phyloP scores from a whole-genome alignment of 2,113 vertebrate genomes.

The Galbula dea region DNA sequence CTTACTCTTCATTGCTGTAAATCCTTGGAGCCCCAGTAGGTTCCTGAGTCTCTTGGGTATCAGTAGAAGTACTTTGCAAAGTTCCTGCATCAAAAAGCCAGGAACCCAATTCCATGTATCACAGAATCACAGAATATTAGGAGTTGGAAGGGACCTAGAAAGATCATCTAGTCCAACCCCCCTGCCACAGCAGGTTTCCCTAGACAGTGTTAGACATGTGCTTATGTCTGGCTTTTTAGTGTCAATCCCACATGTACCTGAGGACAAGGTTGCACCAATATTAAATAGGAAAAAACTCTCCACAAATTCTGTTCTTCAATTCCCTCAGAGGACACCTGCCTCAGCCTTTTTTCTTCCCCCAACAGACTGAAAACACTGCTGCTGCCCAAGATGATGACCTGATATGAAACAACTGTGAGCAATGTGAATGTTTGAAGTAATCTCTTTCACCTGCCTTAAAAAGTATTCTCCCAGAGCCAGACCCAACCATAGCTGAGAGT shows the following conservation, averaged over 20 bases:
- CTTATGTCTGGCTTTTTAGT: neutral
- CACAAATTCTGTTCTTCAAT: neutral
- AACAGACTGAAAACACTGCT: neutral
- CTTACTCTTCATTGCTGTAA: neutral
- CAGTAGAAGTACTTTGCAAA: neutral
- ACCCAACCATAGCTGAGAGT: neutral
- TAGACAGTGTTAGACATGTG: neutral
- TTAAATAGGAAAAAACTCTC: neutral
- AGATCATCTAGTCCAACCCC: too few species aligned
- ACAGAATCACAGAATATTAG: too few species aligned
- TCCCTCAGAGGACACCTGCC: neutral
- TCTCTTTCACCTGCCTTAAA: neutral
- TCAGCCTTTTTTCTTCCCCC: neutral
- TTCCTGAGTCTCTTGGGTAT: neutral
- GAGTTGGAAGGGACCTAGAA: too few species aligned
- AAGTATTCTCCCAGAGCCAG: neutral
- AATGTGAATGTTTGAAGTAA: neutral
- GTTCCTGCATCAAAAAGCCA: rapidly evolving
- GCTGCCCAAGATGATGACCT: neutral
- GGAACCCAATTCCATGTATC: neutral
- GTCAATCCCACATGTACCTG: neutral
- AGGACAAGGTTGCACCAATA: neutral
- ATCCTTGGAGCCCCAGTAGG: neutral
- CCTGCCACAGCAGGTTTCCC: too few species aligned
- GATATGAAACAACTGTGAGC: neutral